A percentile compares a stretch with the other conserved stretches of the same genome.
These are phyloP conservation scores for Lycodopsis pacificus DNA, from an alignment of 2,797 vertebrate genomes.

Conservation along the genomic window DNA sequence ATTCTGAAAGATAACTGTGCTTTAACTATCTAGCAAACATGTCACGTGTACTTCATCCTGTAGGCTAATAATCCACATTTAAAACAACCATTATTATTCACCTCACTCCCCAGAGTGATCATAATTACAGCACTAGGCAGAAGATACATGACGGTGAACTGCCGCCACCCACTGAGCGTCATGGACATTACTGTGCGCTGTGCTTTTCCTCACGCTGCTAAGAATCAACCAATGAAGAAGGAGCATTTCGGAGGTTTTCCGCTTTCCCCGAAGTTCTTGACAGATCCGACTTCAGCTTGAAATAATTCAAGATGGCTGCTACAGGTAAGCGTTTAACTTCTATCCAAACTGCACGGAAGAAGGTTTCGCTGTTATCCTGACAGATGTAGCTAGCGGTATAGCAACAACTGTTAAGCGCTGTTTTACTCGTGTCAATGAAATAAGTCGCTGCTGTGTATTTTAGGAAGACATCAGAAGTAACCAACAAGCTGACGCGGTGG, in stretches of 20 bases:
- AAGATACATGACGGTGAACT: background rate
- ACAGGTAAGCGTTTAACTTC: conserved; percentile 84
- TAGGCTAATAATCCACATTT: too few species aligned
- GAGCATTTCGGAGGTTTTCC: conserved; percentile 72
- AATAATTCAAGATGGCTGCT: conserved; percentile 88
- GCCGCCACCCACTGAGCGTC: background rate
- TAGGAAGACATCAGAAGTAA: conserved; percentile 31
- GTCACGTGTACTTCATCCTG: too few species aligned
- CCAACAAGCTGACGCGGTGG: conserved; percentile 55
- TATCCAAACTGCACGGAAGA: conserved; percentile 43
- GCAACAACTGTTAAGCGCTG: background rate
- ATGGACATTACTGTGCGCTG: background rate
- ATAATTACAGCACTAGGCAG: background rate
- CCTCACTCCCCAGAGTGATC: background rate
- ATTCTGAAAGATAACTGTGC: background rate
- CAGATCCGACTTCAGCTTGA: conserved; percentile 85
- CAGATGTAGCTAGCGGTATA: too few species aligned
- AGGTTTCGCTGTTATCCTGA: background rate
- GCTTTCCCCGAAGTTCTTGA: conserved; percentile 83
- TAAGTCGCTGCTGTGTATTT: conserved; percentile 1
- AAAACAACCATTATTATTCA: background rate
- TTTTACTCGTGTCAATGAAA: background rate
- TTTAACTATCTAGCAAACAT: background rate
- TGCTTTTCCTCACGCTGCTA: conserved; percentile 5
- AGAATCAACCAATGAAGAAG: conserved; percentile 72